Evolutionary conservation across 1,140 invertebrate species (phyloP).

Genomic region (Acromyrmex charruanus): DNA sequence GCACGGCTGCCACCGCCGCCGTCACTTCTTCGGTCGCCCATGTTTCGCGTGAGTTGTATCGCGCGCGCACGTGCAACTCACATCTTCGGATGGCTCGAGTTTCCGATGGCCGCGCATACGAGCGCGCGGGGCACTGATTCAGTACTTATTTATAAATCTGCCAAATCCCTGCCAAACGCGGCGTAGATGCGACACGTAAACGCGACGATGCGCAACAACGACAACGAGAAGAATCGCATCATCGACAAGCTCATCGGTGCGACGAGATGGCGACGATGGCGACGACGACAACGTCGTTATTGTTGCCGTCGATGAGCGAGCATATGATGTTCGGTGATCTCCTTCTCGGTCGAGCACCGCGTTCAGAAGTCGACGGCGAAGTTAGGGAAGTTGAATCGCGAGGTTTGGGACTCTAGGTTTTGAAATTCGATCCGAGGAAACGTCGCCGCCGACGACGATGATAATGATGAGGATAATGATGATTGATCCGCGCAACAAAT

Average conservation of each 20-base stretch:
- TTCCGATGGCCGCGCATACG: conserved; percentile 68
- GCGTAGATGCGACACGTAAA: conserved; percentile 67
- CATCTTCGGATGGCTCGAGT: conserved; percentile 74
- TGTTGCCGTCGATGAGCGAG: neutral
- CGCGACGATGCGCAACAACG: conserved; percentile 49
- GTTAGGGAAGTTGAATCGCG: neutral
- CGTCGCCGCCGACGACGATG: neutral
- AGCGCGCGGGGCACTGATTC: conserved; percentile 76
- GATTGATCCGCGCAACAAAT: neutral
- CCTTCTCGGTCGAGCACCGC: too few relatives aligned
- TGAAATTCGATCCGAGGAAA: neutral
- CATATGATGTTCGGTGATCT: neutral
- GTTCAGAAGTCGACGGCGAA: neutral
- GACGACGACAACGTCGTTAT: neutral
- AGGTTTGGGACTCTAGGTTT: neutral
- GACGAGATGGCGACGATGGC: neutral
- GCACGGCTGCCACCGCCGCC: conserved; percentile 55
- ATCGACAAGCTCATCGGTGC: neutral
- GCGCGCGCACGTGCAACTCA: conserved; percentile 48
- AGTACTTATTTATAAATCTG: conserved; percentile 84
- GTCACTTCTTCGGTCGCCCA: conserved; percentile 78
- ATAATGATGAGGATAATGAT: neutral
- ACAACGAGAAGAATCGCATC: conserved; percentile 35
- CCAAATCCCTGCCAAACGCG: conserved; percentile 79
- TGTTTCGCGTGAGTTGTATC: conserved; percentile 63